A percentile compares a stretch with the other conserved stretches of the same genome.
phyloP scores from a whole-genome alignment of 2,888 invertebrate species.

The Ochlodes sylvanus region DNA sequence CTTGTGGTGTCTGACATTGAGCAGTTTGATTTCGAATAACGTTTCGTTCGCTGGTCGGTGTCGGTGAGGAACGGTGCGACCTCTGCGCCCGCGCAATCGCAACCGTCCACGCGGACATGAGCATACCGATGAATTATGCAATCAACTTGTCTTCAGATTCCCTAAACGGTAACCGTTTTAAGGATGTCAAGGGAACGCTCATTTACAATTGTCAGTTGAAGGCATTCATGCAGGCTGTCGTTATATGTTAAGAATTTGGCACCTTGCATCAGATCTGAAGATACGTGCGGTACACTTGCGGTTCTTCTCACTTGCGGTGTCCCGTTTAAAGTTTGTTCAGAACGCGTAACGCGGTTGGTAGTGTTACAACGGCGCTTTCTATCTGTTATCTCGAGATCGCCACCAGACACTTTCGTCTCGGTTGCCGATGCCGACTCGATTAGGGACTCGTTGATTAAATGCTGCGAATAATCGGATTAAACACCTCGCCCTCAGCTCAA shows the following conservation, averaged over 20 bases:
- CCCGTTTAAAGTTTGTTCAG: constrained; percentile 64
- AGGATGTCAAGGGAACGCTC: constrained; percentile 11
- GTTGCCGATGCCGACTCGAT: constrained; percentile 66
- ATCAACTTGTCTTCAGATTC: constrained; percentile 16
- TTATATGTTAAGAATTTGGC: constrained; percentile 14
- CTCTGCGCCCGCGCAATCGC: constrained; percentile 54
- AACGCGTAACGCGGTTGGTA: constrained; percentile 78
- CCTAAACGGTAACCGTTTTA: constrained; percentile 4
- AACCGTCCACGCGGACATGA: neutral
- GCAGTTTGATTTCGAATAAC: constrained; percentile 66
- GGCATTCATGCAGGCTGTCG: constrained; percentile 18
- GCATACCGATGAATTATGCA: constrained; percentile 1
- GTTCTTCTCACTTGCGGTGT: constrained; percentile 45
- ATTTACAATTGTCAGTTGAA: constrained; percentile 27
- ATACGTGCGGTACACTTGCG: constrained; percentile 14
- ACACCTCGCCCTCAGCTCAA: constrained; percentile 52
- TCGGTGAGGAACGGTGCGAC: constrained; percentile 43
- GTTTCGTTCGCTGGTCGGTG: constrained; percentile 55
- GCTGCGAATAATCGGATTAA: constrained; percentile 67
- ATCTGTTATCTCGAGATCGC: constrained; percentile 74
- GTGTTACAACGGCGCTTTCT: constrained; percentile 74
- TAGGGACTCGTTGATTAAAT: constrained; percentile 64
- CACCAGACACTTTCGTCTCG: constrained; percentile 63
- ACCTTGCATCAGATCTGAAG: constrained; percentile 46
- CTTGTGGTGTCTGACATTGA: constrained; percentile 77